Conservation (phyloP, 1,140 invertebrate genomes). For the Caenorhabditis briggsae region DNA sequence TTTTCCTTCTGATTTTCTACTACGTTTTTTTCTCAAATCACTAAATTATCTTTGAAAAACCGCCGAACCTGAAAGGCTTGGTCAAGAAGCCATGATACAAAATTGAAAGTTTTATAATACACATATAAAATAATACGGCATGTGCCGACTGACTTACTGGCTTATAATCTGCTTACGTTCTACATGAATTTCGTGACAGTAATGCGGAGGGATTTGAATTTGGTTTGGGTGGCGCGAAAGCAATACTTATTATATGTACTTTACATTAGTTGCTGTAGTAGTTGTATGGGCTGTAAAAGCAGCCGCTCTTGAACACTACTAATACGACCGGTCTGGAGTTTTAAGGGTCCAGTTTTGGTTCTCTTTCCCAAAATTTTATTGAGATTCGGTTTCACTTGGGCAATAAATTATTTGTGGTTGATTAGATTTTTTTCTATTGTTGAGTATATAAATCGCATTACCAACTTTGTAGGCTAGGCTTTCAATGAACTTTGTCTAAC, state of each 20-base stretch:
- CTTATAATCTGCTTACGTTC: conserved; percentile 52
- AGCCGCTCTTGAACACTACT: conserved; percentile 13
- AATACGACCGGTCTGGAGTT: conserved; percentile 33
- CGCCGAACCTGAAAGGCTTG: no score
- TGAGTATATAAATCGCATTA: neutral
- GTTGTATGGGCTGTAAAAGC: neutral
- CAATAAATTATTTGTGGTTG: neutral
- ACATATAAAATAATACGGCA: no score
- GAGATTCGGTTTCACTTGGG: conserved; percentile 9
- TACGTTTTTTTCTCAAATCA: neutral
- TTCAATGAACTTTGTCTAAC: no score
- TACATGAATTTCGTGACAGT: conserved; percentile 14
- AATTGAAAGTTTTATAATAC: no score
- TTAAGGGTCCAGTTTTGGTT: conserved; percentile 17
- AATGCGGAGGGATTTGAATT: conserved; percentile 4
- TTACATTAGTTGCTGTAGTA: conserved; percentile 5
- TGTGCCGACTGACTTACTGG: neutral
- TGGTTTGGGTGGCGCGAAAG: neutral
- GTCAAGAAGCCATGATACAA: no score
- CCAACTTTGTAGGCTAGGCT: no score
- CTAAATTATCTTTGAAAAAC: neutral
- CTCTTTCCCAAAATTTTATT: neutral
- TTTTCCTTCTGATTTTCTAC: neutral
- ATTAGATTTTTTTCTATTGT: neutral
- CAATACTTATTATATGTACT: conserved; percentile 34